A percentile compares a stretch with the other conserved stretches of the same genome.
phyloP scores from a whole-genome alignment of 2,113 vertebrate genomes.

The Bucco capensis region DNA sequence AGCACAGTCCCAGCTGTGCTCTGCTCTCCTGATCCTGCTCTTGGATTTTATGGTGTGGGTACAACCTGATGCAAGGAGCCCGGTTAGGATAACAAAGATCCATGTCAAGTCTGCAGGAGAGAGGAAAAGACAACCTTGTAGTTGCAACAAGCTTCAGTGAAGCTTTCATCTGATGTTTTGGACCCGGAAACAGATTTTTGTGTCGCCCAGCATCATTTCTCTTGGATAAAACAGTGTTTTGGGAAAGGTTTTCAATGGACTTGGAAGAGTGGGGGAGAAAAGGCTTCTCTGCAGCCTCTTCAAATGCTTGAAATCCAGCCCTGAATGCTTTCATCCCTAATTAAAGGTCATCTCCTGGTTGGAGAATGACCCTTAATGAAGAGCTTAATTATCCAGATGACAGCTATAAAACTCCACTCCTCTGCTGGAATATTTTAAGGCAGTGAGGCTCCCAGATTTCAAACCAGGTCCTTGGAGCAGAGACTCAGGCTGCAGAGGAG shows the following conservation, averaged over 20 bases:
- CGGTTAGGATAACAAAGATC: background rate
- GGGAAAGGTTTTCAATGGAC: background rate
- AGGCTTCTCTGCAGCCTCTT: background rate
- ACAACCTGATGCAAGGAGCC: background rate
- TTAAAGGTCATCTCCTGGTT: slow-evolving; percentile 59
- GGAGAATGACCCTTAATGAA: slow-evolving; percentile 43
- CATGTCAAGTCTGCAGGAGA: background rate
- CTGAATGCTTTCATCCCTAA: slow-evolving; percentile 30
- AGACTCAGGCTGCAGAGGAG: background rate
- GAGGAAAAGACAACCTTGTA: background rate
- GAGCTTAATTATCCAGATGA: slow-evolving; percentile 53
- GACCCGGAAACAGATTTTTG: background rate
- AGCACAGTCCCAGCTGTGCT: background rate
- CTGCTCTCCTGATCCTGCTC: background rate
- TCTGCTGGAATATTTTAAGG: slow-evolving; percentile 33
- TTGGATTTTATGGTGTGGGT: background rate
- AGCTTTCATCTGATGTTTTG: background rate
- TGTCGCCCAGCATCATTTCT: background rate
- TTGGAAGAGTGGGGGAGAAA: background rate
- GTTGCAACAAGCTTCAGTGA: background rate
- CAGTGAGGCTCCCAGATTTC: background rate
- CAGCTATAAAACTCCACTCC: slow-evolving; percentile 38
- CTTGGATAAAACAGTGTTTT: background rate
- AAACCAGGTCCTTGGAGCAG: background rate
- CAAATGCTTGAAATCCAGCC: slow-evolving; percentile 9